Percentiles rank a stretch among this genome's conserved stretches.
These are phyloP conservation scores for Gortyna flavago DNA, from an alignment of 2,888 invertebrate genomes.

Conservation along the genomic window DNA sequence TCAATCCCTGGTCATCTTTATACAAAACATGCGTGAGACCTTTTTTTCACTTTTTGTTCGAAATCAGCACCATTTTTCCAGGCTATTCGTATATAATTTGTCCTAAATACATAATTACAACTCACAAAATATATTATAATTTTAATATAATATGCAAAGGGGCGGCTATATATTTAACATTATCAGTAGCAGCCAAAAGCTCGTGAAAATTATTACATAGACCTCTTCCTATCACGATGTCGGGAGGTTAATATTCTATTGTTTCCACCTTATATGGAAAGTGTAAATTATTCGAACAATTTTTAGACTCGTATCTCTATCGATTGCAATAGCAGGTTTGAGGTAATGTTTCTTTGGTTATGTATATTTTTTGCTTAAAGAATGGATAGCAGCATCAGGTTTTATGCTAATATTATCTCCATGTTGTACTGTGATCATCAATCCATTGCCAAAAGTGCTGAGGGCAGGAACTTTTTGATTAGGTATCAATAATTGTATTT, in stretches of 20 bases:
- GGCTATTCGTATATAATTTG: slow-evolving; percentile 1
- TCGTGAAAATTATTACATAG: slow-evolving; percentile 64
- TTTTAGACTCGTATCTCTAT: slow-evolving; percentile 60
- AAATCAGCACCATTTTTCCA: background rate
- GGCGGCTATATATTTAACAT: slow-evolving; percentile 61
- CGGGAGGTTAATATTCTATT: slow-evolving; percentile 73
- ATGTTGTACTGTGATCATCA: background rate
- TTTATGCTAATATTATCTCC: background rate
- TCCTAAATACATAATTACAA: slow-evolving; percentile 26
- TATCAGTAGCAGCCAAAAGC: slow-evolving; percentile 66
- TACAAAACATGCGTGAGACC: background rate
- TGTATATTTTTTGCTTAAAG: background rate
- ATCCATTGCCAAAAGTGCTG: background rate
- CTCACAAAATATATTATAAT: slow-evolving; percentile 26
- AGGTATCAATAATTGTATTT: background rate
- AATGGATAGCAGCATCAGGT: background rate
- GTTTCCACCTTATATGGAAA: slow-evolving; percentile 67
- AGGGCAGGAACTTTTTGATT: background rate
- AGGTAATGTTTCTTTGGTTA: slow-evolving; percentile 19
- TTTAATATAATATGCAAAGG: slow-evolving; percentile 52
- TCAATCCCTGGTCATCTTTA: background rate
- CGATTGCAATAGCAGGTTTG: slow-evolving; percentile 44
- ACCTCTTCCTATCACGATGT: slow-evolving; percentile 72
- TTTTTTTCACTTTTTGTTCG: background rate
- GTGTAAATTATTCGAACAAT: slow-evolving; percentile 59